A percentile compares a stretch with the other conserved stretches of the same genome.
phyloP scores from a whole-genome alignment of 2,797 vertebrate species.

The Benthosema pterotum region DNA sequence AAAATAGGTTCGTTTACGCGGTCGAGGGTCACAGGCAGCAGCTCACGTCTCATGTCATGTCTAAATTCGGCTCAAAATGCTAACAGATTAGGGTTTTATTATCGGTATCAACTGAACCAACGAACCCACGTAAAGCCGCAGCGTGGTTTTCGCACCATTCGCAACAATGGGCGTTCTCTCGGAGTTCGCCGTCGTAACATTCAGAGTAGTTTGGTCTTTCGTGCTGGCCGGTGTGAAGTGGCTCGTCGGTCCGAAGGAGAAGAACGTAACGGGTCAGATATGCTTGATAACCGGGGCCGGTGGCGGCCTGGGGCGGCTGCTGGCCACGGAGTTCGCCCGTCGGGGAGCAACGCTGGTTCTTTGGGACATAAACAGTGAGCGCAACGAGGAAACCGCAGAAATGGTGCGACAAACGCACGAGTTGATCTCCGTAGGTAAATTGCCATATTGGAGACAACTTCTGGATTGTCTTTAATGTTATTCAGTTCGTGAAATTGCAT shows the following conservation, averaged over 20 bases:
- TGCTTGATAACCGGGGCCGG: constrained; percentile 98
- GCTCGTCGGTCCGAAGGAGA: constrained; percentile 95
- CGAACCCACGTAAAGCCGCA: too few species aligned
- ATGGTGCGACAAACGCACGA: constrained; percentile 92
- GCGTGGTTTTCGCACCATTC: too few species aligned
- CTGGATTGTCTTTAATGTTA: background rate
- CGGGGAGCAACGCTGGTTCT: constrained; percentile 92
- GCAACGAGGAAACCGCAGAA: constrained; percentile 96
- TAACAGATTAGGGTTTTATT: too few species aligned
- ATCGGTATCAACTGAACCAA: too few species aligned
- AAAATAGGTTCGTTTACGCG: too few species aligned
- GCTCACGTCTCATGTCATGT: too few species aligned
- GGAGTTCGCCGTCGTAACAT: constrained; percentile 94
- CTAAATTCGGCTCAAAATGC: too few species aligned
- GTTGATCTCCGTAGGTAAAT: constrained; percentile 34
- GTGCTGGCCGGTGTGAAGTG: constrained; percentile 91
- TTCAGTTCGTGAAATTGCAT: too few species aligned
- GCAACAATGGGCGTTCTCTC: too few species aligned
- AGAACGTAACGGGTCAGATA: constrained; percentile 98
- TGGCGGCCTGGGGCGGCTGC: constrained; percentile 94
- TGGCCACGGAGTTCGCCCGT: constrained; percentile 96
- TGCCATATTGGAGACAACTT: constrained; percentile 52
- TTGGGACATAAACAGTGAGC: constrained; percentile 97
- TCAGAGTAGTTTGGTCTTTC: constrained; percentile 95
- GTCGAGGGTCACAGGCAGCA: too few species aligned